Conservation (phyloP, 1,140 invertebrate genomes). For the Oedothorax gibbosus region DNA sequence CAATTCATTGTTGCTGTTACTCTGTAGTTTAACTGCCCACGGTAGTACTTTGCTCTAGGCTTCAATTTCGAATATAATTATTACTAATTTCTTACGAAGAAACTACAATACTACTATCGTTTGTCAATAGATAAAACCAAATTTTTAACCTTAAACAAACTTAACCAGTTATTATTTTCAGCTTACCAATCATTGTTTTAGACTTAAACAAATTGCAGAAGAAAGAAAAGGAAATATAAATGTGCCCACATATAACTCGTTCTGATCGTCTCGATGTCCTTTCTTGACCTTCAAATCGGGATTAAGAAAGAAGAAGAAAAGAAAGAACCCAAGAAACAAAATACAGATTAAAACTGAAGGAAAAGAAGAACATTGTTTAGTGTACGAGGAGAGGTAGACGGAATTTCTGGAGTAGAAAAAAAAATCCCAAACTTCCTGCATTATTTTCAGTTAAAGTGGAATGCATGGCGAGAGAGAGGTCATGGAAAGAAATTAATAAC, state of each 20-base stretch:
- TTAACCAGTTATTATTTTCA: too few species aligned
- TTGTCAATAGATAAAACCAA: too few species aligned
- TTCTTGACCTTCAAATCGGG: neutral
- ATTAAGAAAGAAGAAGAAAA: neutral
- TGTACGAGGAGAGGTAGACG: neutral
- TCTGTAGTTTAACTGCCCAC: too few species aligned
- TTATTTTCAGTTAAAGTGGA: slow-evolving; percentile 44
- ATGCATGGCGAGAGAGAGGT: slow-evolving; percentile 40
- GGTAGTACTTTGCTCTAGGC: too few species aligned
- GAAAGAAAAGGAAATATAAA: too few species aligned
- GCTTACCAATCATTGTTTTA: too few species aligned
- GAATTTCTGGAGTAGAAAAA: slow-evolving; percentile 41
- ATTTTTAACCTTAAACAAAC: too few species aligned
- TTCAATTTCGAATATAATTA: too few species aligned
- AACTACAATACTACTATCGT: too few species aligned
- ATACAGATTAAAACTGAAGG: neutral
- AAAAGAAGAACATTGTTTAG: slow-evolving; percentile 8
- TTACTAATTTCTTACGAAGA: too few species aligned
- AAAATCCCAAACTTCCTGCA: slow-evolving; percentile 46
- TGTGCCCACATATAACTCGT: slow-evolving; percentile 1
- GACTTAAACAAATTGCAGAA: too few species aligned
- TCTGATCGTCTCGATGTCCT: neutral
- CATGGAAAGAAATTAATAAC: slow-evolving; percentile 37
- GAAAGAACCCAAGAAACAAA: neutral
- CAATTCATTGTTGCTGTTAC: too few species aligned